Base-by-base conservation (phyloP, 2,888 invertebrate species). In the Pollenia labialis region DNA sequence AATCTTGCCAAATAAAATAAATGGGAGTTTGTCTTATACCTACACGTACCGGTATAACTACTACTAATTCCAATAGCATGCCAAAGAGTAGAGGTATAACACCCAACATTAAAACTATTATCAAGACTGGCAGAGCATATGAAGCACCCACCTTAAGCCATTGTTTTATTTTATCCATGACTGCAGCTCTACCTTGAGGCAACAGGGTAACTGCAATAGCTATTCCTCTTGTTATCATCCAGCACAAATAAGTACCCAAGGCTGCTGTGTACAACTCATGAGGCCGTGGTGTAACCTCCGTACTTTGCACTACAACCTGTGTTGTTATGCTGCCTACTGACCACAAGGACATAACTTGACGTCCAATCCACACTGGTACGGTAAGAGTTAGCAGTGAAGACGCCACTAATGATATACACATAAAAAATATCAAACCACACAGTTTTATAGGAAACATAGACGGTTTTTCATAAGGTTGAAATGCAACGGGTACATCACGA, bases 191-290 rank as follows among this genome's bases (percentile, higher is more conserved):
- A 0, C 99, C 99, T 90, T 97, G 97, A 0, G 98, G 98, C 89
- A 98, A 94, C 96, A 99, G 97, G 88, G 97, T 96, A 72, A 96
- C 95, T 23, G 98, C 95, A 58, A 99, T 94, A 10, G 97, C 96
- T 23, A 97, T 94, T 16, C 97, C 97, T 50, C 98, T 95, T 0
- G 97, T 96, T n/a, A 95, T 94, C 86, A 99, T 95, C 99, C 99
- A 99, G 93, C 98, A 98, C 16, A 98, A 95, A 94, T 99, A 99
- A 88, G 98, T 96, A 7, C 99, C 97, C 93, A 92, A 97, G 0
- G 99, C 98, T 0, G 98, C 97, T 0, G 99, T 99, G 92, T 99
- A 99, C 6, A 99, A 94, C 93, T 99, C 99, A 93, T 99, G 99
- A 0, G 99, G 97, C 18, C 96, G 95, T n/a, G 95, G 94, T 0